phyloP scores from a whole-genome alignment of 2,888 invertebrate species.

The Xestia rhomboidea region DNA sequence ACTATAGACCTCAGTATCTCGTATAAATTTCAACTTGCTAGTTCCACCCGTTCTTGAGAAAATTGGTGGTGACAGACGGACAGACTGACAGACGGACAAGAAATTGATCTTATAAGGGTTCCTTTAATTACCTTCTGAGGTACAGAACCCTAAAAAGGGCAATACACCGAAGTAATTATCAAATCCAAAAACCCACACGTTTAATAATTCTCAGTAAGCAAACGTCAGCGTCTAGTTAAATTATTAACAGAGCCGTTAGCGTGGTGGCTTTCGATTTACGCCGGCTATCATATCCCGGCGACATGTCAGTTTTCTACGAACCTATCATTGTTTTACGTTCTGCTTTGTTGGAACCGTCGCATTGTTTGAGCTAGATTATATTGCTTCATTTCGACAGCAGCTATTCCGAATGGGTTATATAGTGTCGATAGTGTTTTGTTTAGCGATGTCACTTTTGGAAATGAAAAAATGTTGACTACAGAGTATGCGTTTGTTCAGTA shows the following conservation, averaged over 20 bases:
- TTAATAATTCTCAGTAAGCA: conserved; percentile 23
- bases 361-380: conserved; percentile 10
- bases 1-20: no score
- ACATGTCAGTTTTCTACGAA: conserved; percentile 35
- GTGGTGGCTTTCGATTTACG: conserved; percentile 60
- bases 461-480: neutral
- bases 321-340: conserved; percentile 9
- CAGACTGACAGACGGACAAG: no score
- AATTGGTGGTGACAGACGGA: no score
- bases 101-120: no score
- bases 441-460: neutral
- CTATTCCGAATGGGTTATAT: conserved; percentile 11
- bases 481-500: no score
- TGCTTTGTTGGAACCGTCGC: neutral
- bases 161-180: neutral
- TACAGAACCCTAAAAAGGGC: no score
- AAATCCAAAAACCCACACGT: conserved; percentile 23
- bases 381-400: neutral
- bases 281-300: conserved; percentile 7
- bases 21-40: no score
- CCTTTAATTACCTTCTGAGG: no score
- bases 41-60: no score
- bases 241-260: conserved; percentile 68
- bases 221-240: conserved; percentile 66
- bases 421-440: neutral